These are phyloP conservation scores for Sminthurinus signatus DNA, from an alignment of 1,140 invertebrate genomes.

Conservation along the genomic window DNA sequence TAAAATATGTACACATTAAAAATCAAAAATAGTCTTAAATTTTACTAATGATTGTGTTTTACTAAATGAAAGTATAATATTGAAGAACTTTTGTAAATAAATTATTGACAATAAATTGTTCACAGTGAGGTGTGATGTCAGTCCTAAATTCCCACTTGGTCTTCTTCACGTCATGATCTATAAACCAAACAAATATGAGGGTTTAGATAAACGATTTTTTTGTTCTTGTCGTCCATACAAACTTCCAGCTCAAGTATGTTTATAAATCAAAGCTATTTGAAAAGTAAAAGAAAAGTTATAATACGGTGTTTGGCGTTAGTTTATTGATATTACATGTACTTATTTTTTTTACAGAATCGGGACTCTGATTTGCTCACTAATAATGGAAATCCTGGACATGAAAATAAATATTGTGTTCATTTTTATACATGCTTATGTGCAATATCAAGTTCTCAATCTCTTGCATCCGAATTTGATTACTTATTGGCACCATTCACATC, in stretches of 20 bases:
- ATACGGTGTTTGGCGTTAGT: too few species aligned
- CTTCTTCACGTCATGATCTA: constrained; percentile 66
- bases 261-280: too few species aligned
- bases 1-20: too few species aligned
- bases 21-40: too few species aligned
- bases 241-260: too few species aligned
- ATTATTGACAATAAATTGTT: too few species aligned
- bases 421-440: constrained; percentile 70
- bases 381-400: constrained; percentile 4
- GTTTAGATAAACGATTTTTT: constrained; percentile 55
- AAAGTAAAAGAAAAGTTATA: too few species aligned
- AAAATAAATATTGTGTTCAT: constrained; percentile 45
- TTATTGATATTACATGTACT: too few species aligned
- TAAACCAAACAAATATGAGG: constrained; percentile 50
- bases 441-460: constrained; percentile 64
- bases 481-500: constrained; percentile 57
- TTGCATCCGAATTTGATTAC: constrained; percentile 61
- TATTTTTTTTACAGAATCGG: constrained; percentile 27
- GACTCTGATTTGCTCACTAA: constrained; percentile 27
- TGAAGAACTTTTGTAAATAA: too few species aligned
- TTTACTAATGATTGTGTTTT: too few species aligned
- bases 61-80: too few species aligned
- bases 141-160: constrained; percentile 62
- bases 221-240: constrained; percentile 60
- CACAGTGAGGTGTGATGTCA: constrained; percentile 66